Base-by-base conservation (phyloP, 2,797 vertebrate genomes). In the Diglossa cyanea region DNA sequence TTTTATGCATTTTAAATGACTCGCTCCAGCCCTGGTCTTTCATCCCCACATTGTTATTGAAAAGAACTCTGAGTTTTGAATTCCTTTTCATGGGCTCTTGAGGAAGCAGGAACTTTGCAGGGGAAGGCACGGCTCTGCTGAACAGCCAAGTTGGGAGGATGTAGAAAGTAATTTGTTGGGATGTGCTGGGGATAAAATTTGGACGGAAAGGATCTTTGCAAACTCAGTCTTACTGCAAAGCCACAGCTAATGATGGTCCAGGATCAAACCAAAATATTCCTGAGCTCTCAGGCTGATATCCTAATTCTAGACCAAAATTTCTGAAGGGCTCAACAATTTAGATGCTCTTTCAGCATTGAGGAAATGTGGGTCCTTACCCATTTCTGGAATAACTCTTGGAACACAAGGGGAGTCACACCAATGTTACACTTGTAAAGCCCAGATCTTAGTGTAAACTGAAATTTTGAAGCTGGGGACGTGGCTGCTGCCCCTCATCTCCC, bases 1-100 rank as follows among this genome's bases (percentile, higher is more conserved):
- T 86, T 85, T 86, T 88, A 83, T 92, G 90, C 90, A 95, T 97
- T 97, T 96, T 88, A 94, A 88, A 97, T 95, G 0, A 75, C 83
- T 96, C 15, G 7, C 66, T 94, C 63, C 86, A 93, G 47, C 81
- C 86, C 33, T 55, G 50, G 68, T 55, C 94, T 97, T 97, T 97
- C 77, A 96, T 96, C 89, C 39, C 24, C 83, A 48, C 7, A 13
- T 39, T 90, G 86, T 88, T 92, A 93, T 78, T 86, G 83, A 83
- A 93, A 95, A 94, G 84, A 92, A 71, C 24, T 78, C 82, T 28
- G 77, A 87, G 66, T 89, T 97, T 82, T 86, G 80, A 88, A 93
- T 94, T 92, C 73, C 16, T 91, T 92, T 94, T 77, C 67, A 62
- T 78, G 16, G 11, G 57, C 50, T 79, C 28, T 66, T 13, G 12